Percentiles rank a stretch among this genome's conserved stretches.
Evolutionary conservation across 1,140 invertebrate genomes (phyloP).

Genomic region (Drosophila pandora): DNA sequence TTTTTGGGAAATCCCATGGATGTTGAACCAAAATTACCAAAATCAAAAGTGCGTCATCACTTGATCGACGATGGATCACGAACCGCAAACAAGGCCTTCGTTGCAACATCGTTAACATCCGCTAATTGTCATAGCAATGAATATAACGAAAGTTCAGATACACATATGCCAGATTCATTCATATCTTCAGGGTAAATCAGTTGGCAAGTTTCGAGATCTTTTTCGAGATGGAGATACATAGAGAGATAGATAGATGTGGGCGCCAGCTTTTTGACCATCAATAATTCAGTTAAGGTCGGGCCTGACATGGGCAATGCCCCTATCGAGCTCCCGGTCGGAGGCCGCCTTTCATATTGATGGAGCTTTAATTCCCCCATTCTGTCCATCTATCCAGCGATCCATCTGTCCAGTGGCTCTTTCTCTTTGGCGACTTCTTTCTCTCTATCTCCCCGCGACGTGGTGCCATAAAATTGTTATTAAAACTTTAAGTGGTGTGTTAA

Average conservation of each 20-base stretch:
- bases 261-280: conserved; percentile 30
- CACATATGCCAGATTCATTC: neutral
- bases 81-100: conserved; percentile 58
- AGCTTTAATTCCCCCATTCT: conserved; percentile 23
- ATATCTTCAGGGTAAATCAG: conserved; percentile 23
- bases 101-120: conserved; percentile 51
- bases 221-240: neutral
- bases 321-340: neutral
- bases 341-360: conserved; percentile 24
- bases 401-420: conserved; percentile 11
- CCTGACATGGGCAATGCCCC: neutral
- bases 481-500: conserved; percentile 43
- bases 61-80: conserved; percentile 26
- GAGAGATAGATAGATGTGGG: conserved; percentile 20
- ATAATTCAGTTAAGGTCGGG: conserved; percentile 37
- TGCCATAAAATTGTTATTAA: conserved; percentile 51
- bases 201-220: conserved; percentile 22
- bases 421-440: conserved; percentile 12
- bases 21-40: conserved; percentile 12
- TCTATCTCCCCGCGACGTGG: neutral
- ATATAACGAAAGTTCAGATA: conserved; percentile 33
- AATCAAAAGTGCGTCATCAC: conserved; percentile 40
- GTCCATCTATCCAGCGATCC: neutral
- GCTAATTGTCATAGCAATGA: conserved; percentile 44
- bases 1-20: conserved; percentile 53